Conservation (phyloP, 2,797 vertebrate genomes). For the Numenius phaeopus region DNA sequence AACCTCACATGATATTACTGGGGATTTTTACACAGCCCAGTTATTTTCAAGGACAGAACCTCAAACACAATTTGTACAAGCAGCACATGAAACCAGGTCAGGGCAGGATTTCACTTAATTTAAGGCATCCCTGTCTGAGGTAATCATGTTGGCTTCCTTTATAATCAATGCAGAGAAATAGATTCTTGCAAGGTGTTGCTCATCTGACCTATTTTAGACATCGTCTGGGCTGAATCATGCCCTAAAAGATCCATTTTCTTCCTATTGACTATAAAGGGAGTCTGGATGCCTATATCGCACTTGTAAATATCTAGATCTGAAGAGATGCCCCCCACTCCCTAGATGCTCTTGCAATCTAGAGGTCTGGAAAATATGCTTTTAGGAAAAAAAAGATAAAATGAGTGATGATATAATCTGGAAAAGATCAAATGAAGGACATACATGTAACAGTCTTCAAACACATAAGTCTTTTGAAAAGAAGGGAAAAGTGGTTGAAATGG, state of each 20-base stretch:
- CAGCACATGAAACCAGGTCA: background rate
- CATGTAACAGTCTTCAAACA: background rate
- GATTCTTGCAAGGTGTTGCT: background rate
- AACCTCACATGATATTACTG: background rate
- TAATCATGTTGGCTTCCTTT: background rate
- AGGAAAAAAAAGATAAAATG: background rate
- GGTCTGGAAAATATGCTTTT: background rate
- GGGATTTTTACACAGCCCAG: background rate
- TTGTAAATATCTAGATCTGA: background rate
- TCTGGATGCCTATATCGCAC: accelerated
- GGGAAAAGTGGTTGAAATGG: background rate
- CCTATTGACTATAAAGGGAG: background rate
- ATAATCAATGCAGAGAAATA: background rate
- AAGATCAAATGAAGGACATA: background rate
- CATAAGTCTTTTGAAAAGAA: background rate
- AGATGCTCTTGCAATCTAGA: background rate
- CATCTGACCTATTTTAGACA: background rate
- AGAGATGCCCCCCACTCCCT: background rate
- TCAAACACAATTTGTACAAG: background rate
- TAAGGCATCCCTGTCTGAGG: background rate
- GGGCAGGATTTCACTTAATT: background rate
- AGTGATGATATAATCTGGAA: background rate
- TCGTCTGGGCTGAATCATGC: background rate
- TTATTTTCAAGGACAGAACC: background rate
- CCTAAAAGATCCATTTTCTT: background rate